Evolutionary conservation across 2,888 invertebrate genomes (phyloP), one percentile per base, ranked within the genome.

Genomic region (Papilio elwesi): DNA sequence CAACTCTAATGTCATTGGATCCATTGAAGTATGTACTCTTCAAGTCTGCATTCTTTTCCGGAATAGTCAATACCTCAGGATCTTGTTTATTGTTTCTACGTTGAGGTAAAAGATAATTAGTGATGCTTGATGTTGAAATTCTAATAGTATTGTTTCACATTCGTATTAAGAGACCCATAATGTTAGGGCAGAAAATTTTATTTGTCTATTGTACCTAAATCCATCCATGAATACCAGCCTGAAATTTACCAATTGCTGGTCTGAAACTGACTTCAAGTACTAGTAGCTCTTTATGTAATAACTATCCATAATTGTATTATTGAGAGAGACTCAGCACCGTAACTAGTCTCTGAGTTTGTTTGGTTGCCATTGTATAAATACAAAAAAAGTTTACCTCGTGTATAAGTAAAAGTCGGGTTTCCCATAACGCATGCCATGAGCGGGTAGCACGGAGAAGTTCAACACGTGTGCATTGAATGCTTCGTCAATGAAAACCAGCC

Each of bases 381-480:
- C 62, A 36, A 26, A 55, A 55, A 63, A 51, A 63, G 36, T 66
- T 74, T 85, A 91, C 93, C 92, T 90, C 66, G 93, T 92, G 74
- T 90, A 92, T 70, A 94, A 86, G 76, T 90, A 87, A 79, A 92
- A 95, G 75, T 88, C 88, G n/a, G 92, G 87, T 63, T 90, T 86
- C 15, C 91, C 90, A 65, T 84, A 85, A 57, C 82, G 73, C 72
- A 90, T 80, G 2, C 86, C 85, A 51, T 83, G 80, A n/a, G 80
- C 74, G 36, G 91, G 87, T 65, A 88, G 75, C 7, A 80, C 77
- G 0, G 93, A 88, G 76, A 90, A 90, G 80, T 94, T 92, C 82
- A 92, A 80, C 2, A 85, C 76, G 62, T 87, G 87, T 0, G 84
- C 87, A 16, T 83, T 83, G 8, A 90, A 93, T 73, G 92, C 85